A percentile compares a stretch with the other conserved stretches of the same genome.
Evolutionary conservation across 2,888 invertebrate genomes (phyloP).

Genomic region (Candidula unifasciata): DNA sequence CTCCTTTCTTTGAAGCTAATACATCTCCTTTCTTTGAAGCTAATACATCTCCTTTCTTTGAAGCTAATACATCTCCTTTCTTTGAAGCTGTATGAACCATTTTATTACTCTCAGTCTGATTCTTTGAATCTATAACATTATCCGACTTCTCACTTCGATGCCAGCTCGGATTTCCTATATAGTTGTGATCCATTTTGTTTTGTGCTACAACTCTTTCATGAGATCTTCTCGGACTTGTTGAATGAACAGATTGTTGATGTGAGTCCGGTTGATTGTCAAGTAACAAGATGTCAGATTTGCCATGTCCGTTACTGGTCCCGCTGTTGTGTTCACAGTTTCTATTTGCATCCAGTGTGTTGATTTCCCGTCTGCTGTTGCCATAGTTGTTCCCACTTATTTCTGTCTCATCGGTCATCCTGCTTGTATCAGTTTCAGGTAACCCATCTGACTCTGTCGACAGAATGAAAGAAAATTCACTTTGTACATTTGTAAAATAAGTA

Average conservation of each 20-base stretch:
- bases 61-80: not conserved
- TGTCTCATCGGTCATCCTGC: not conserved
- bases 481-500: not conserved
- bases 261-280: not conserved
- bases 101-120: not conserved
- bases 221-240: not conserved
- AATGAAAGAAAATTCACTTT: not conserved
- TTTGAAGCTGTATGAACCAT: not conserved
- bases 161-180: not conserved
- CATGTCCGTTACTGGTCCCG: not conserved
- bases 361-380: not conserved
- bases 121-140: not conserved
- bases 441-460: not conserved
- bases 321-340: not conserved
- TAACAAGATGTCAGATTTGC: not conserved
- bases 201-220: not conserved
- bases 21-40: not conserved
- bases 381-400: not conserved
- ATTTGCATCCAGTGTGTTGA: not conserved
- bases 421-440: not conserved
- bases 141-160: not conserved
- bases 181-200: not conserved
- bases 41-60: not conserved
- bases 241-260: not conserved
- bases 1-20: not conserved